These are phyloP conservation scores for Siphlonurus alternatus DNA, from an alignment of 2,888 invertebrate species.

Conservation along the genomic window DNA sequence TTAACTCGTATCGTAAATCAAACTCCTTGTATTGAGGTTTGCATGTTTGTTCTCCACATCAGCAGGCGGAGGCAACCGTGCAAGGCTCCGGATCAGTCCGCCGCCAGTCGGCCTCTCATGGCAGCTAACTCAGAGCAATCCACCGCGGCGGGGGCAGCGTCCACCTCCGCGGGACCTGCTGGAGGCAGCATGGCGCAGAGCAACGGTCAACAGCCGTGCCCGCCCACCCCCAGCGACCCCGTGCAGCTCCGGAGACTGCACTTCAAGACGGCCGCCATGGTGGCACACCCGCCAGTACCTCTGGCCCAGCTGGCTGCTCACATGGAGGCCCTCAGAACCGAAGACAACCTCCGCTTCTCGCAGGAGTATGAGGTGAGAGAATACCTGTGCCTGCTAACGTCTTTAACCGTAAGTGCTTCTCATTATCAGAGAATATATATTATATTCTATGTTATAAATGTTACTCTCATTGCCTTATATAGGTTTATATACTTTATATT, in stretches of 20 bases:
- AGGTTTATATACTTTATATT: too few relatives aligned
- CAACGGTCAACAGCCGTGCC: constrained; percentile 4
- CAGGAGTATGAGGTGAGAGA: constrained; percentile 31
- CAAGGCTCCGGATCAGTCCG: constrained; percentile 25
- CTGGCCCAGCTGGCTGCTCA: constrained; percentile 36
- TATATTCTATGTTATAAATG: too few relatives aligned
- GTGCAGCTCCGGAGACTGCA: constrained; percentile 33
- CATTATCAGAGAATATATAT: too few relatives aligned
- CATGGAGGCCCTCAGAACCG: constrained; percentile 35
- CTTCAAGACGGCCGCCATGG: constrained; percentile 33
- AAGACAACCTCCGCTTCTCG: constrained; percentile 37
- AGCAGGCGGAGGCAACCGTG: constrained; percentile 20
- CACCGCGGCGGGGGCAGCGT: constrained; percentile 14
- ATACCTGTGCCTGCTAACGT: constrained; percentile 7
- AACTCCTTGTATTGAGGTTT: too few relatives aligned
- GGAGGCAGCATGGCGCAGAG: constrained; percentile 10
- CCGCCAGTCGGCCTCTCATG: constrained; percentile 23
- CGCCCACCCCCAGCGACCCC: constrained; percentile 26
- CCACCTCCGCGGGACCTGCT: constrained; percentile 3
- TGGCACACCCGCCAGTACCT: constrained; percentile 36
- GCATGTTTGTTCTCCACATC: too few relatives aligned
- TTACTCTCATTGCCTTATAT: too few relatives aligned
- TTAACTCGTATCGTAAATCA: too few relatives aligned
- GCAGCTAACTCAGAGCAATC: constrained; percentile 12
- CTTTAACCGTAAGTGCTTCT: background rate